These are phyloP conservation scores for Craterocephalus amniculus DNA, from an alignment of 2,797 vertebrate genomes.

Conservation along the genomic window DNA sequence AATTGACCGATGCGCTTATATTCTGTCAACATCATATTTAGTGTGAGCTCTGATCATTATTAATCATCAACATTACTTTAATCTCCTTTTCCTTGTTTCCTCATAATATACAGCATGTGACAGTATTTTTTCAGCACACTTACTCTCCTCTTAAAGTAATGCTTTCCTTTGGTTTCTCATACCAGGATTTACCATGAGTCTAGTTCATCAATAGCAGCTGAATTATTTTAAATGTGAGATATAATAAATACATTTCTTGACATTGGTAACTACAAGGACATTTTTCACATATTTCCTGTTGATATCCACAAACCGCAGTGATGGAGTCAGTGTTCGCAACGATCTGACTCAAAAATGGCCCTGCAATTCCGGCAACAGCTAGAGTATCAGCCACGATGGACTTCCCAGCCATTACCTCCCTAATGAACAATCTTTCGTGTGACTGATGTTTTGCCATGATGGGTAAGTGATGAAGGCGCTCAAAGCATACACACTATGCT, in stretches of 20 bases:
- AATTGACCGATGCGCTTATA: conserved; percentile 38
- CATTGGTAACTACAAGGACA: conserved; percentile 5
- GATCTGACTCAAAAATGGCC: background rate
- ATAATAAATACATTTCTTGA: background rate
- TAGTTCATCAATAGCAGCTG: conserved; percentile 29
- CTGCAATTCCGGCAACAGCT: background rate
- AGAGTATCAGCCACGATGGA: background rate
- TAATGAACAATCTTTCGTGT: conserved; percentile 7
- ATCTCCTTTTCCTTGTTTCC: conserved; percentile 9
- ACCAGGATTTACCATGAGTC: too few species aligned
- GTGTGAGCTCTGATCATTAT: conserved; percentile 37
- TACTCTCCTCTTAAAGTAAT: background rate
- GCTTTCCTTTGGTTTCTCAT: background rate
- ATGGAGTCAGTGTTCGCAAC: background rate
- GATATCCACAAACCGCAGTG: background rate
- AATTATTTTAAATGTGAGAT: conserved; percentile 30
- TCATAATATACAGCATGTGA: conserved; percentile 33
- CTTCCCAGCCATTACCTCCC: background rate
- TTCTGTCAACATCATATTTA: conserved; percentile 48
- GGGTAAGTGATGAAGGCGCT: conserved; percentile 36
- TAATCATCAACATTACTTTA: conserved; percentile 37
- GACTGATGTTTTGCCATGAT: conserved; percentile 53
- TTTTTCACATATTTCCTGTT: background rate
- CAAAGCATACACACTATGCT: conserved; percentile 23
- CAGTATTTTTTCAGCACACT: background rate